Conservation (phyloP, 2,113 vertebrate species). For the Leptosomus discolor region DNA sequence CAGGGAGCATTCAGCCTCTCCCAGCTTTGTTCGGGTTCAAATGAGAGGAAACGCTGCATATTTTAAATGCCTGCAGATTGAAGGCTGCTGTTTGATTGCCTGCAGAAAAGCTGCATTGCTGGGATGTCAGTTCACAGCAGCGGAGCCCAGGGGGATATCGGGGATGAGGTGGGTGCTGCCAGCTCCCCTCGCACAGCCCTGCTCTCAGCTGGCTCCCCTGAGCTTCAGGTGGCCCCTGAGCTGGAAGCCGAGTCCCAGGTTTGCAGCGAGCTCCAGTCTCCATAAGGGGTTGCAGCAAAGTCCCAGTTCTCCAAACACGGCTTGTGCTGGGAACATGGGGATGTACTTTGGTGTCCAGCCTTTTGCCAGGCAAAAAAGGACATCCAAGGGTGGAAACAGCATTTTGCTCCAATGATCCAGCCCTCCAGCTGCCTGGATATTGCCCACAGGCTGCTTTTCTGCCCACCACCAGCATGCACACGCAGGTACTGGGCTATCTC, state of each 20-base stretch:
- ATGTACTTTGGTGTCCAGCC: not conserved
- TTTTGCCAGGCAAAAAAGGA: not conserved
- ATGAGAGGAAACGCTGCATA: not conserved
- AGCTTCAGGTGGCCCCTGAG: not conserved
- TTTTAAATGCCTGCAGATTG: not conserved
- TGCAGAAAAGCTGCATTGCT: not conserved
- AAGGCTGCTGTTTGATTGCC: not conserved
- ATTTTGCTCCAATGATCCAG: not conserved
- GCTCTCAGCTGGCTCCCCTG: too few species aligned
- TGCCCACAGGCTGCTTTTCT: not conserved
- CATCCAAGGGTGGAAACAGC: not conserved
- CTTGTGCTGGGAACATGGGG: not conserved
- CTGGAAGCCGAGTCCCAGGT: not conserved
- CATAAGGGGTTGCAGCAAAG: not conserved
- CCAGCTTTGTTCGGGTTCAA: not conserved
- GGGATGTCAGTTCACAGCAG: not conserved
- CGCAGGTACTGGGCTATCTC: not conserved
- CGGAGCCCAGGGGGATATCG: rapidly evolving
- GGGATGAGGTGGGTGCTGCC: rapidly evolving
- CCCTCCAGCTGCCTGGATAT: not conserved
- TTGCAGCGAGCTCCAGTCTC: not conserved
- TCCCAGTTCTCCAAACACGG: not conserved
- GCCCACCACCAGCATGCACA: not conserved
- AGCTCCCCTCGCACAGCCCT: not conserved
- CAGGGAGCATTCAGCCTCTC: not conserved